These are phyloP conservation scores for Oxyura jamaicensis DNA, from an alignment of 2,113 vertebrate species.

Conservation along the genomic window DNA sequence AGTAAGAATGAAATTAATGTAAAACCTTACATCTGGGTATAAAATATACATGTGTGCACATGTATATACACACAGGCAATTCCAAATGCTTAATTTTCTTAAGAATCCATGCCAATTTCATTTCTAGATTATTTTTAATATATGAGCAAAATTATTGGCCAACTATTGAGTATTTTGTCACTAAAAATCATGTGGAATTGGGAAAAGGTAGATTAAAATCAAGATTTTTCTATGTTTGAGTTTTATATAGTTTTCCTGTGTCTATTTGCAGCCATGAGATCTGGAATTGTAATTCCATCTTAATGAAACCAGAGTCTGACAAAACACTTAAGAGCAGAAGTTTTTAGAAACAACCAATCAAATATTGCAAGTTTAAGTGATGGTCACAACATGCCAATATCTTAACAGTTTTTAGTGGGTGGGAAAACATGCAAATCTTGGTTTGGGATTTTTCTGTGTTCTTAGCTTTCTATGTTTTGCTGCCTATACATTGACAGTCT, in stretches of 20 bases:
- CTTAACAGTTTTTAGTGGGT: background rate
- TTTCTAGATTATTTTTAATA: background rate
- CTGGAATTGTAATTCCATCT: background rate
- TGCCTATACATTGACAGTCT: background rate
- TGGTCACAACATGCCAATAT: background rate
- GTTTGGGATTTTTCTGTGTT: background rate
- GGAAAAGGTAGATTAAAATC: background rate
- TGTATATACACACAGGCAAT: background rate
- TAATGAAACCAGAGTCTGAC: background rate
- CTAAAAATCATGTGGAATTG: background rate
- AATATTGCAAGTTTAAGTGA: background rate
- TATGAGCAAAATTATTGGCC: background rate
- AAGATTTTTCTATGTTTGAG: background rate
- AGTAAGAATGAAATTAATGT: background rate
- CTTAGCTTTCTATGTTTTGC: background rate
- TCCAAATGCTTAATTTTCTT: background rate
- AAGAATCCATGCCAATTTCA: background rate
- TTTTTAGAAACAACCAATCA: background rate
- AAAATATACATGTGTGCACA: rapidly evolving
- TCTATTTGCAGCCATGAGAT: background rate
- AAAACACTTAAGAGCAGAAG: background rate
- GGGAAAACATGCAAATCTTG: background rate
- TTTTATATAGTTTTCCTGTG: background rate
- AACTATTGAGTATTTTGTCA: background rate
- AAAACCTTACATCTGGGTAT: background rate